Percentiles rank a stretch among this genome's conserved stretches.
Conservation (phyloP, 2,888 invertebrate species). For the Zelleria hepariella region DNA sequence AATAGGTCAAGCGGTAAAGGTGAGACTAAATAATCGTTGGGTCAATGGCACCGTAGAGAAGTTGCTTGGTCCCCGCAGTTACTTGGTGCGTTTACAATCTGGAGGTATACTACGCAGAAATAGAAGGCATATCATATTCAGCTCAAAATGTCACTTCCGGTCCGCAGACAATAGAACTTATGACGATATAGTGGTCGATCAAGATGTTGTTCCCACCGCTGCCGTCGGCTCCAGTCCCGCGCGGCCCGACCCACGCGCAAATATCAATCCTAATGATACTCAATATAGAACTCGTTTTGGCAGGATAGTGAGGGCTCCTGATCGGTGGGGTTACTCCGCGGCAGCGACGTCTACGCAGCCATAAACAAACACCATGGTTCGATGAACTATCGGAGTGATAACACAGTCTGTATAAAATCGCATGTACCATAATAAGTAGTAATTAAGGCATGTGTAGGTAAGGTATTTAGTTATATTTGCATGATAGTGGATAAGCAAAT, state of each 20-base stretch:
- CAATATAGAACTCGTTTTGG: conserved; percentile 8
- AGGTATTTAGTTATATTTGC: no score
- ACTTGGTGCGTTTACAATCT: background rate
- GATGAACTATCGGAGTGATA: no score
- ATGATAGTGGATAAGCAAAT: no score
- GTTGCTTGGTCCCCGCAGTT: background rate
- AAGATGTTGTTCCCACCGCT: background rate
- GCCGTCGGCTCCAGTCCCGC: background rate
- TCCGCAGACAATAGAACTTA: no score
- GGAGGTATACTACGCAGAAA: background rate
- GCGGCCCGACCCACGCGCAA: background rate
- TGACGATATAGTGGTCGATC: background rate
- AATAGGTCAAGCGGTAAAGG: conserved; percentile 5
- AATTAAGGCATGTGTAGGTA: no score
- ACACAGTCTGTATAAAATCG: no score
- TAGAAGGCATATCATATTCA: background rate
- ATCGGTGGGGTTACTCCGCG: conserved; percentile 11
- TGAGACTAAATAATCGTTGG: background rate
- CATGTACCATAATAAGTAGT: no score
- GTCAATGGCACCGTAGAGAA: background rate
- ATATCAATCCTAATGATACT: background rate
- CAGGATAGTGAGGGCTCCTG: conserved; percentile 14
- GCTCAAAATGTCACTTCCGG: no score
- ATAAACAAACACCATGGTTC: no score
- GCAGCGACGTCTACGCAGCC: no score